Conservation (phyloP, 2,888 invertebrate species). For the Caenorhabditis macrosperma region DNA sequence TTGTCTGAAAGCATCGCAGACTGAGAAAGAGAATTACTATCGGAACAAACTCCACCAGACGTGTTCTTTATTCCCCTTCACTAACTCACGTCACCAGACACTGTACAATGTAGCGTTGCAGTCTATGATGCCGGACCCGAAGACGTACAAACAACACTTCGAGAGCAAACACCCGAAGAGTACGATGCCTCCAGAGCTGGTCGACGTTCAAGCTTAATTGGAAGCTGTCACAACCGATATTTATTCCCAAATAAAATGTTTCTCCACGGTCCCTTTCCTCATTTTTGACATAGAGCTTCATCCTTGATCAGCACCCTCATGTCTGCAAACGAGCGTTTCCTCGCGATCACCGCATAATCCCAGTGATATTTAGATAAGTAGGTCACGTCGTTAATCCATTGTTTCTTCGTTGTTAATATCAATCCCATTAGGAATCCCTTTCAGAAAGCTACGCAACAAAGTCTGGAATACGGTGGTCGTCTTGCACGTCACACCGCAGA, state of each 20-base stretch:
- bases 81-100: background rate
- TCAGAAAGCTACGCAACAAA: background rate
- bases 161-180: slow-evolving; percentile 99
- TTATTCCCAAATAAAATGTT: background rate
- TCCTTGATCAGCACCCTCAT: background rate
- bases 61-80: slow-evolving; percentile 6
- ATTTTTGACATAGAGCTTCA: background rate
- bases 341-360: background rate
- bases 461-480: background rate
- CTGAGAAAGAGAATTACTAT: background rate
- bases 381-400: slow-evolving; percentile 21
- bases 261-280: background rate
- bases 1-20: slow-evolving; percentile 9
- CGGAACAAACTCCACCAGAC: background rate
- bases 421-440: background rate
- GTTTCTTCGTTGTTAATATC: slow-evolving; percentile 1
- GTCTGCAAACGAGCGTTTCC: background rate
- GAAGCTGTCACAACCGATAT: background rate
- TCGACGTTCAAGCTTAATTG: slow-evolving; percentile 80
- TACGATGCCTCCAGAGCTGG: slow-evolving; percentile 87
- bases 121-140: slow-evolving; percentile 95
- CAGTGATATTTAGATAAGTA: slow-evolving; percentile 17
- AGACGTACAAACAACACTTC: slow-evolving; percentile 99
- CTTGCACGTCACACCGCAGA: background rate
- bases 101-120: slow-evolving; percentile 81